These are phyloP conservation scores for Neria commutata DNA, from an alignment of 2,888 invertebrate genomes.

Conservation along the genomic window DNA sequence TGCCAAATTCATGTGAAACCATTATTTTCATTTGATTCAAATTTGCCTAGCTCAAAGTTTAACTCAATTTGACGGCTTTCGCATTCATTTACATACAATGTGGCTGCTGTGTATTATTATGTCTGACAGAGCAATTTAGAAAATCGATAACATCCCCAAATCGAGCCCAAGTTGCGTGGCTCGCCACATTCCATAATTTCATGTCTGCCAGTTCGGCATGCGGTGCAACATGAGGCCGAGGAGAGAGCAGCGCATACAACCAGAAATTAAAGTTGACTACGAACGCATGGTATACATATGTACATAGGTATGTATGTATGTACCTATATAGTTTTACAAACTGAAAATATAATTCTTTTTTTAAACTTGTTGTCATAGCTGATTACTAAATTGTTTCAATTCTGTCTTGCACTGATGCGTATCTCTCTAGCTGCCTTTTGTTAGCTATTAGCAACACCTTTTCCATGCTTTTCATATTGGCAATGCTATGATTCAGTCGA, in stretches of 20 bases:
- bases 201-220: neutral
- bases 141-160: constrained; percentile 17
- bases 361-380: no score
- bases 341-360: no score
- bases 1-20: no score
- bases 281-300: neutral
- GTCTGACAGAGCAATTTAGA: constrained; percentile 8
- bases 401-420: no score
- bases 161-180: neutral
- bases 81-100: constrained; percentile 1
- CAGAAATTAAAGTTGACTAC: neutral
- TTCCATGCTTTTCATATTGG: no score
- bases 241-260: neutral
- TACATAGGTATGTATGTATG: neutral
- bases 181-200: neutral
- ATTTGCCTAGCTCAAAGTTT: no score
- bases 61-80: constrained; percentile 1
- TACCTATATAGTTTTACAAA: no score
- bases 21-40: no score
- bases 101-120: neutral
- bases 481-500: no score
- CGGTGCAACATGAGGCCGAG: neutral
- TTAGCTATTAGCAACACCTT: no score
- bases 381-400: no score
- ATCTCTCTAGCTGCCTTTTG: no score